Evolutionary conservation across 2,888 invertebrate genomes (phyloP), one percentile per base, ranked within the genome.

Genomic region (Serrognathus titanus): DNA sequence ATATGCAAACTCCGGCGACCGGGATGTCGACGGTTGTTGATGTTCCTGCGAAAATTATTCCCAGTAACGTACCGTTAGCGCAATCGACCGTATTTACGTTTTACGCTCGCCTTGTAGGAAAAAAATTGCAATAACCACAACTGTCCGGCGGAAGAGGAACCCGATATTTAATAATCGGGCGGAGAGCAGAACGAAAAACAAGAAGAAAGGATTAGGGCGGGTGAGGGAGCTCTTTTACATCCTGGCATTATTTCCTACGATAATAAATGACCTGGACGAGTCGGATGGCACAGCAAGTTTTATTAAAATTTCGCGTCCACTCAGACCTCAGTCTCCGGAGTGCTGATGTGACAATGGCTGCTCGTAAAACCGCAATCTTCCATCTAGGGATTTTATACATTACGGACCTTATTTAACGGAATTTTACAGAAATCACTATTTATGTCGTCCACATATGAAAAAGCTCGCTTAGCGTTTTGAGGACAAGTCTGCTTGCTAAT

Each of bases 331-430:
- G 40, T 43, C 43, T 43, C 43, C 43, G 12, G 9, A 11, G 43
- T 43, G 43, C 43, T 43, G 43, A 43, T 43, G 43, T 43, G 43
- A 43, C 43, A 43, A 43, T 43, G 43, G 13, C 43, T 43, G 43
- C 43, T 43, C 43, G 43, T 43, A 43, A 43, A 43, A 43, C 43
- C 43, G 43, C 38, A 49, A 49, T 37, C 49, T 49, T 49, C 38
- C 36, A 49, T 37, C 49, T 5, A 6, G 49, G 37, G 38, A 24
- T 48, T 35, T 35, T 16, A 16, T 16, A 48, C 36, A 48, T 48
- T 36, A 48, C 31, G 12, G 31, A 48, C 49, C 49, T 49, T 43
- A 43, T 43, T 43, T 16, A 43, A 43, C 20, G 20, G 20, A 43
- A 43, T 43, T 43, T 11, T 43, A 20, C 43, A 43, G 20, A 43